Base-by-base conservation (phyloP, 2,113 vertebrate species). In the Colinus virginianus region DNA sequence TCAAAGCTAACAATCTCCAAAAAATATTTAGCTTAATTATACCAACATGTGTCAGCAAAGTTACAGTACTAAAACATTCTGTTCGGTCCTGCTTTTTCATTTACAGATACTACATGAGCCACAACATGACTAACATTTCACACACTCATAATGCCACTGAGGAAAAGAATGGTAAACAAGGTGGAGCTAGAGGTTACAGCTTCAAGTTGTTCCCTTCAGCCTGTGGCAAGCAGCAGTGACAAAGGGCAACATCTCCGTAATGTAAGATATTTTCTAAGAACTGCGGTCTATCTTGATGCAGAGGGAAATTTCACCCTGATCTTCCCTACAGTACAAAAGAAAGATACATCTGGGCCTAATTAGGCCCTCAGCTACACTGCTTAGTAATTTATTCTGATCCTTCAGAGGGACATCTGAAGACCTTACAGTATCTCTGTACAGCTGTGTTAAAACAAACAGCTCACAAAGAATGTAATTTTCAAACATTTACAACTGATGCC, bases 371-470 rank as follows among this genome's bases (percentile, higher is more conserved):
- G 51, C 61, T 90, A 90, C 72, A 91, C 81, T 3, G 30, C 72
- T 91, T 68, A 90, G 64, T 88, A 90, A 91, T 88, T 93, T 56
- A 40, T 89, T 70, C 74, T 69, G 81, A 84, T 90, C 15, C 22
- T 94, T 94, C 77, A 84, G 88, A 88, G 58, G 69, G 77, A 90
- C 83, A 92, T 95, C 77, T 94, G 83, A 96, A 95, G 90, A 76
- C 92, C 86, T 89, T 89, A 93, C n/a, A 92, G 58, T 71, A 69
- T 92, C 91, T 95, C 92, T 76, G 86, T 95, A 88, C 95, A 95
- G 96, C 96, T 96, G 94, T 84, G 94, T 90, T 95, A 94, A 92
- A 96, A 88, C 95, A 96, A 96, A 94, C 95, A 95, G 83, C 84
- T 96, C 90, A 90, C 86, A 92, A 96, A 94, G 88, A 96, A 96